A percentile compares a stretch with the other conserved stretches of the same genome.
phyloP scores from a whole-genome alignment of 2,113 vertebrate genomes.

The Sporophila hypoxantha region DNA sequence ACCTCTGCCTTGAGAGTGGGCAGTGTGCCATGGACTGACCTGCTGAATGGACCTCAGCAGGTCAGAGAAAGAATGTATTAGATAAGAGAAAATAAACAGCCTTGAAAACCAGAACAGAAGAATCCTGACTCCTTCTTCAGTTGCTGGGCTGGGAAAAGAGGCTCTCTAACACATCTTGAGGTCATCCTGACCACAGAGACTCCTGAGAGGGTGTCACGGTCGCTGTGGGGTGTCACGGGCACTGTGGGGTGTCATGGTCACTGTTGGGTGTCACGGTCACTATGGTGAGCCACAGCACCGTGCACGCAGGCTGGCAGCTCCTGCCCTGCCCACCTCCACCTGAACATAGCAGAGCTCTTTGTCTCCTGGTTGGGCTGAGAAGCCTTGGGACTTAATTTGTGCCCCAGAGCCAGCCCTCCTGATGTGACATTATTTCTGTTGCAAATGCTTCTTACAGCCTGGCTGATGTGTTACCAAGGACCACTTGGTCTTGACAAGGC shows the following conservation, averaged over 20 bases:
- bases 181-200: no score
- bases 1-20: no score
- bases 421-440: neutral
- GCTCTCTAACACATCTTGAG: no score
- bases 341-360: neutral
- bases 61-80: no score
- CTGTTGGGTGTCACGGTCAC: no score
- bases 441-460: neutral
- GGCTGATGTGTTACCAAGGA: neutral
- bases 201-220: no score
- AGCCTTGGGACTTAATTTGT: rapidly evolving
- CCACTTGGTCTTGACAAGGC: neutral
- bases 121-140: no score
- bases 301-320: neutral
- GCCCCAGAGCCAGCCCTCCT: neutral
- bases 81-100: no score
- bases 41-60: no score
- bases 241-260: neutral
- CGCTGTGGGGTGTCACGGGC: rapidly evolving
- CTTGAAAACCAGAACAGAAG: no score
- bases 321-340: neutral
- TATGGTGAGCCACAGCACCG: rapidly evolving
- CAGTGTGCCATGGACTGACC: no score
- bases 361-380: neutral
- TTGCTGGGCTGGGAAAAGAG: no score